Evolutionary conservation across 2,797 vertebrate species (phyloP), one percentile per base, ranked within the genome.

Genomic region (Poeciliopsis infans): DNA sequence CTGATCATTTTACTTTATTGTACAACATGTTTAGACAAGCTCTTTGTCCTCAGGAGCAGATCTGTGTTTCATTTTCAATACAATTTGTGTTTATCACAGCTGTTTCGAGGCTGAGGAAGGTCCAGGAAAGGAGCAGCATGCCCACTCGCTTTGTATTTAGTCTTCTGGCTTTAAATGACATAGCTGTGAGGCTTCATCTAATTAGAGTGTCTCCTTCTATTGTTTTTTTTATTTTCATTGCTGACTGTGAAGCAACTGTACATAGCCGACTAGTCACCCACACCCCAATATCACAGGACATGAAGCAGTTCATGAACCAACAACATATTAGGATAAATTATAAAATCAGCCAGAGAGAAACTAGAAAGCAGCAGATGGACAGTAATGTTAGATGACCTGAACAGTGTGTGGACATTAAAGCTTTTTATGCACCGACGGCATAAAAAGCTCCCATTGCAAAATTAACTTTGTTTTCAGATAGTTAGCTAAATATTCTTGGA

Each of bases 1-100:
- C n/a, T n/a, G n/a, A n/a, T n/a, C n/a, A n/a, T n/a, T n/a, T 76
- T 78, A 68, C 41, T 93, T 93, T 90, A 91, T 87, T 90, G 82
- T 81, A 88, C 66, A 12, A 4, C 57, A 41, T 91, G 90, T 93
- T 93, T 90, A 78, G 85, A 93, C 80, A 82, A 87, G 74, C n/a
- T 77, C 88, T 81, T 82, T 88, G 80, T 86, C 92, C 72, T 46
- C 75, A n/a, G 0, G 7, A 72, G 31, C 85, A n/a, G 77, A 84
- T 78, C 82, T 79, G 80, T 72, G 79, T 87, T 86, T 88, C 36
- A 85, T 87, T 83, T 89, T 86, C 80, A 76, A 77, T 80, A 83
- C 13, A 80, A 80, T 81, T 80, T 85, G 76, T 90, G 84, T 88
- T 88, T 83, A 87, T 81, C 66, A 2, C 81, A 86, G 87, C 71